Evolutionary conservation across 2,888 invertebrate genomes (phyloP), one percentile per base, ranked within the genome.

Genomic region (Anthophora plumipes): DNA sequence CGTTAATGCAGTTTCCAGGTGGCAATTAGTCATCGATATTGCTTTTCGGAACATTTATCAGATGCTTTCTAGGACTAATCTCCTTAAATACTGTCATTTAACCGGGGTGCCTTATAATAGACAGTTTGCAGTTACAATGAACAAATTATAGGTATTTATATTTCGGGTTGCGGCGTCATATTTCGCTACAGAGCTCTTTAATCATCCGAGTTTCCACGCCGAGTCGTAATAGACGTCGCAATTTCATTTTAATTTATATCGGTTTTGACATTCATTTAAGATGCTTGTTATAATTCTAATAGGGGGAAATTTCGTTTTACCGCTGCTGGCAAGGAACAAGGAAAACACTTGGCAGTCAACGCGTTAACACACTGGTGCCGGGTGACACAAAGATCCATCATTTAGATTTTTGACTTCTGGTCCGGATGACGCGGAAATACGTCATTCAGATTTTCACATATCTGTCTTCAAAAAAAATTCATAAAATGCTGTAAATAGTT

Each of bases 1-100:
- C 54, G 39, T 31, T 75, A 75, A 75, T 70, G 70, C 48, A 63
- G 39, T 75, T 75, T 54, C 54, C 63, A 63, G 61, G 41, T 75
- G 70, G 48, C 41, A 48, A 70, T 75, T 70, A 75, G 39, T 75
- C 70, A 75, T n/a, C 20, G 55, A 46, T 55, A 57, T 48, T 25
- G 12, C 14, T 75, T 75, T 63, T 70, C 55, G 43, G 20, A 48
- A 41, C 61, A 75, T 75, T 55, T 63, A 48, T 70, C 55, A 48
- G 12, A 31, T 31, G 25, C 69, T 63, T 75, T 50, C 60, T n/a
- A 11, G 20, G 60, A 31, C 41, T 55, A 39, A 48, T 63, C 70
- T 37, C 20, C 9, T 75, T 75, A 70, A 55, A 25, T 39, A 20
- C n/a, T 37, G 31, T 12, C 52, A 39, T 60, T 68, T 55, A 52